Evolutionary conservation across 2,888 invertebrate species (phyloP).

Genomic region (Campaea margaritaria): DNA sequence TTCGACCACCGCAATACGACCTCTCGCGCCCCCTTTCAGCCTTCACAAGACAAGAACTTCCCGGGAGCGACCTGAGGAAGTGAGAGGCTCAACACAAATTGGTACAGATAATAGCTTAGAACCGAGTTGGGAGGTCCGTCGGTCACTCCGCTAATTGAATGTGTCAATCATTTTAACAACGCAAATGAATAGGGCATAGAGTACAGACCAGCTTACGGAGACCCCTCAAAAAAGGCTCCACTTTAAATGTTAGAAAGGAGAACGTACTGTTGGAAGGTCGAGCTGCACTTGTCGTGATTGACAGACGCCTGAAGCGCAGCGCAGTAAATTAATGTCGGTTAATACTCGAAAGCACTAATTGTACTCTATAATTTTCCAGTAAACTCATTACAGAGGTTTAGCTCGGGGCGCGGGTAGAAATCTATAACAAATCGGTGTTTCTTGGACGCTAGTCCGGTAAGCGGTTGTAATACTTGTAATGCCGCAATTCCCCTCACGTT

Average conservation of each 20-base stretch:
- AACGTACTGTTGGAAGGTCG: slow-evolving; percentile 41
- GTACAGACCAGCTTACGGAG: slow-evolving; percentile 61
- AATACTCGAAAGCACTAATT: slow-evolving; percentile 75
- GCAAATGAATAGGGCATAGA: slow-evolving; percentile 84
- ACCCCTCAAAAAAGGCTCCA: slow-evolving; percentile 48
- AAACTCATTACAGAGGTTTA: slow-evolving; percentile 68
- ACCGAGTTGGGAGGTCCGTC: slow-evolving; percentile 84
- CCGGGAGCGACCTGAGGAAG: slow-evolving; percentile 4
- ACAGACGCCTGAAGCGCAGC: slow-evolving; percentile 69
- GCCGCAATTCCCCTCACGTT: slow-evolving; percentile 35
- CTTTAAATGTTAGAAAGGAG: slow-evolving; percentile 23
- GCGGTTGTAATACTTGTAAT: slow-evolving; percentile 43
- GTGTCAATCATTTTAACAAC: slow-evolving; percentile 92
- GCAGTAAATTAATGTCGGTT: slow-evolving; percentile 71
- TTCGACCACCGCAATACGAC: slow-evolving; percentile 53
- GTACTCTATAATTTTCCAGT: slow-evolving; percentile 69
- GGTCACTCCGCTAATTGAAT: slow-evolving; percentile 90
- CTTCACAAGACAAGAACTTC: slow-evolving; percentile 13
- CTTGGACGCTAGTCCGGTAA: slow-evolving; percentile 31
- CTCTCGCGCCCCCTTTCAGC: slow-evolving; percentile 40
- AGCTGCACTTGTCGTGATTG: slow-evolving; percentile 54
- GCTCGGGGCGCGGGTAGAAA: slow-evolving; percentile 61
- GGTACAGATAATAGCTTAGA: slow-evolving; percentile 68
- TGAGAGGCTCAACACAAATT: slow-evolving; percentile 51
- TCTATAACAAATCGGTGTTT: slow-evolving; percentile 57